These are phyloP conservation scores for Brachypteracias leptosomus DNA, from an alignment of 2,113 vertebrate genomes.

Conservation along the genomic window DNA sequence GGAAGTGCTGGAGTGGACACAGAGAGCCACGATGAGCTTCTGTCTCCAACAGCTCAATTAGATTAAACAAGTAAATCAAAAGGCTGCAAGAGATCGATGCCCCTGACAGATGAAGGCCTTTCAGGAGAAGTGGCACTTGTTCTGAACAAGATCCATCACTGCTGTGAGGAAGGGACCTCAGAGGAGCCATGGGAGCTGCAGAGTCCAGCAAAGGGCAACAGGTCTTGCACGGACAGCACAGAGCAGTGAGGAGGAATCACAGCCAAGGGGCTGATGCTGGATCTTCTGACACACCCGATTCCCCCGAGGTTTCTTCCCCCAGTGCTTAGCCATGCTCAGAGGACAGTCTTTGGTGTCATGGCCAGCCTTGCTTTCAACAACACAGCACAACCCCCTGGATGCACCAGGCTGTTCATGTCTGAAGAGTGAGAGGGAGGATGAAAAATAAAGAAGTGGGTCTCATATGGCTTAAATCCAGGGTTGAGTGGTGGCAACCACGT, in stretches of 20 bases:
- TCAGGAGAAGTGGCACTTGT: neutral
- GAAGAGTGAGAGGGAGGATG: neutral
- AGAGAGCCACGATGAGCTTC: neutral
- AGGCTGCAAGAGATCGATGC: slow-evolving; percentile 21
- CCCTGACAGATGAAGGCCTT: neutral
- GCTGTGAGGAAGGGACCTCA: neutral
- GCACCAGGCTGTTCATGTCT: neutral
- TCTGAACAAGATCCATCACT: neutral
- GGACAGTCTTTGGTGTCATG: neutral
- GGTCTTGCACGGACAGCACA: accelerated
- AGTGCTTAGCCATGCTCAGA: neutral
- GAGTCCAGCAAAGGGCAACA: neutral
- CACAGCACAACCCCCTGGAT: neutral
- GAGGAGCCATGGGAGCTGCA: accelerated
- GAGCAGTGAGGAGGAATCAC: neutral
- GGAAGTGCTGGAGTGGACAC: neutral
- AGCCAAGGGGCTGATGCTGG: neutral
- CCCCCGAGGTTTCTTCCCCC: accelerated
- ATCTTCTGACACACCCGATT: neutral
- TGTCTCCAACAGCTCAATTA: neutral
- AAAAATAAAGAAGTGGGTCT: neutral
- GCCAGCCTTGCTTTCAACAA: neutral
- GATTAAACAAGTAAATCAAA: slow-evolving; percentile 38
- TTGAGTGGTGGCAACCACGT: neutral
- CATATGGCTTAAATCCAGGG: neutral